Base-by-base conservation (phyloP, 2,113 vertebrate genomes). In the Seriola dumerili region DNA sequence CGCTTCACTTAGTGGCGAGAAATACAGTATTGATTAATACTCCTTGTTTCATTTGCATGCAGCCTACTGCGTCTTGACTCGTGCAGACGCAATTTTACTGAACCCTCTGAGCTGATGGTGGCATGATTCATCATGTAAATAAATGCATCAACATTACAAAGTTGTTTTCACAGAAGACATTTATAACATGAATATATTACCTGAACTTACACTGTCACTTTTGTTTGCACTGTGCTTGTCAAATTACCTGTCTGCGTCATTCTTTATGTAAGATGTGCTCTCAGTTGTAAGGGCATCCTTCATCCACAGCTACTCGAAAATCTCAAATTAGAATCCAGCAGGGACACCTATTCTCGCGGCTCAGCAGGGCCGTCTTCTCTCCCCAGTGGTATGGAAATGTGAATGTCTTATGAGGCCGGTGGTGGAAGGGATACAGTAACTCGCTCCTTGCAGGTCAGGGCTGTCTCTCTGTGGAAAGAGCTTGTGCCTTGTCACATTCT, bases 1-100 rank as follows among this genome's bases (percentile, higher is more conserved):
- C 80, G 75, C 83, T 80, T 90, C 80, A 76, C 86, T 92, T 92
- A 92, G 87, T 68, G 76, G 23, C 50, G 80, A 48, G 70, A 74
- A 82, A 73, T 80, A 69, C n/a, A 44, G 63, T 85, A 91, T 92
- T 91, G 87, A 92, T 93, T 91, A 91, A 94, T 89, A 77, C 81
- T 76, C 84, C 67, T 69, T 63, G 77, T 79, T 85, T 86, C 78
- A 90, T 92, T 90, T 91, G 86, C 85, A 91, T 89, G 83, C 88
- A 74, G 81, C 80, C 75, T 74, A 55, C 87, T 65, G 85, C 13
- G 59, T 72, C 87, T 64, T 84, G 83, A 88, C 85, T 88, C 25
- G 74, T 78, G 81, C 76, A 77, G 76, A 84, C 87, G 38, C 84
- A 85, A 91, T 93, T 92, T 83, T 67, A 63, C 86, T 67, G 83